Conservation (phyloP, 2,797 vertebrate species). For the Artibeus jamaicensis region DNA sequence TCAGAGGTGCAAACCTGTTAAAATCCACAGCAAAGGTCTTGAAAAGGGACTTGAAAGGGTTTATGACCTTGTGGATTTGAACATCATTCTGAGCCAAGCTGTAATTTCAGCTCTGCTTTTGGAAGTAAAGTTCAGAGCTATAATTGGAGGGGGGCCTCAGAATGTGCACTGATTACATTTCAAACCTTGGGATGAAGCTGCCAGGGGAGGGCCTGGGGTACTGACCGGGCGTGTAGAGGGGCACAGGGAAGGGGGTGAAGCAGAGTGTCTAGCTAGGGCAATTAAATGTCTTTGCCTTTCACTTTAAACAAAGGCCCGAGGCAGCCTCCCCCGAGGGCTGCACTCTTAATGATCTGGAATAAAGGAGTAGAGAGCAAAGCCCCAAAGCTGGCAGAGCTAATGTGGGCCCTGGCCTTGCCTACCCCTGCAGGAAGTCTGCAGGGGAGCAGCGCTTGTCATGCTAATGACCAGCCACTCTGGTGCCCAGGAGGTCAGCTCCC, state of each 20-base stretch:
- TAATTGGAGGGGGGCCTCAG: constrained; percentile 44
- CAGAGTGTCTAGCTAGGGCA: constrained; percentile 53
- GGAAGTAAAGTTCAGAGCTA: constrained; percentile 67
- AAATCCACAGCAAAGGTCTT: constrained; percentile 52
- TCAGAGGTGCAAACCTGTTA: constrained; percentile 69
- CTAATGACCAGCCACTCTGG: constrained; percentile 70
- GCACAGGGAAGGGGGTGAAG: constrained; percentile 36
- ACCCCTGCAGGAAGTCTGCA: constrained; percentile 65
- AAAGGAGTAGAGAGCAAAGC: constrained; percentile 54
- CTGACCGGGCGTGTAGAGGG: neutral
- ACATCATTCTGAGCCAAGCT: constrained; percentile 51
- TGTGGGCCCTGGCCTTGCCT: constrained; percentile 33
- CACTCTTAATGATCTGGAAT: constrained; percentile 67
- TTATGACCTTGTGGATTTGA: constrained; percentile 63
- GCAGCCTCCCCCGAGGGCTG: constrained; percentile 66
- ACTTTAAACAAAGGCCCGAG: constrained; percentile 73
- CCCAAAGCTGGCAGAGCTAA: constrained; percentile 31
- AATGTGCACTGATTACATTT: constrained; percentile 44
- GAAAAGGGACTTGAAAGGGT: constrained; percentile 65
- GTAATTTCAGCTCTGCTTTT: constrained; percentile 62
- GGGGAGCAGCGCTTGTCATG: constrained; percentile 71
- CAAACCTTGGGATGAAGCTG: constrained; percentile 16
- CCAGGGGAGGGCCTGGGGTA: neutral
- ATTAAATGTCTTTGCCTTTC: constrained; percentile 70
- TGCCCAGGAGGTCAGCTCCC: constrained; percentile 51